Evolutionary conservation across 1,140 invertebrate genomes (phyloP).

Genomic region (Euwallacea similis): DNA sequence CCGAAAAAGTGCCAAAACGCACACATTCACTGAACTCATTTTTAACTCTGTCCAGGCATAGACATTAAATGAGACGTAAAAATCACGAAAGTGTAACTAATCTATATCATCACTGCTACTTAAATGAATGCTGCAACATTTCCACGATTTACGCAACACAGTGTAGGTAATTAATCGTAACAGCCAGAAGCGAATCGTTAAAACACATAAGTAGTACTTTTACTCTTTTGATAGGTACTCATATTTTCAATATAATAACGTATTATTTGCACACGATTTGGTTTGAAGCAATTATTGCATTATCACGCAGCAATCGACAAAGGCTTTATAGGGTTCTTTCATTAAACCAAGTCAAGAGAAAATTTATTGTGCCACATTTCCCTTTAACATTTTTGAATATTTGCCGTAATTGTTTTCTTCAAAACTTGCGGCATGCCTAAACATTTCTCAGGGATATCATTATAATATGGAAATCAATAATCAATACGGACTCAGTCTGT

Average conservation of each 20-base stretch:
- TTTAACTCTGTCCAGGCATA: no score
- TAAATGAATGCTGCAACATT: neutral
- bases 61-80: no score
- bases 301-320: constrained; percentile 5
- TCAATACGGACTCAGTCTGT: no score
- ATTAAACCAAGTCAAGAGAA: constrained; percentile 12
- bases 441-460: no score
- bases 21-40: no score
- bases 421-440: no score
- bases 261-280: constrained; percentile 16
- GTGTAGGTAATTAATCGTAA: neutral
- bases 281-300: constrained; percentile 5
- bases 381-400: no score
- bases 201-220: constrained; percentile 9
- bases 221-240: constrained; percentile 7
- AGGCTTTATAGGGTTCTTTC: neutral
- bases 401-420: no score
- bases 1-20: no score
- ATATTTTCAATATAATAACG: constrained; percentile 12
- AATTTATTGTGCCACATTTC: no score
- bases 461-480: no score
- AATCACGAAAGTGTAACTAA: constrained; percentile 3
- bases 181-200: neutral
- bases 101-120: neutral
- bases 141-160: neutral